Evolutionary conservation across 2,797 vertebrate genomes (phyloP).

Genomic region (Molossus molossus): DNA sequence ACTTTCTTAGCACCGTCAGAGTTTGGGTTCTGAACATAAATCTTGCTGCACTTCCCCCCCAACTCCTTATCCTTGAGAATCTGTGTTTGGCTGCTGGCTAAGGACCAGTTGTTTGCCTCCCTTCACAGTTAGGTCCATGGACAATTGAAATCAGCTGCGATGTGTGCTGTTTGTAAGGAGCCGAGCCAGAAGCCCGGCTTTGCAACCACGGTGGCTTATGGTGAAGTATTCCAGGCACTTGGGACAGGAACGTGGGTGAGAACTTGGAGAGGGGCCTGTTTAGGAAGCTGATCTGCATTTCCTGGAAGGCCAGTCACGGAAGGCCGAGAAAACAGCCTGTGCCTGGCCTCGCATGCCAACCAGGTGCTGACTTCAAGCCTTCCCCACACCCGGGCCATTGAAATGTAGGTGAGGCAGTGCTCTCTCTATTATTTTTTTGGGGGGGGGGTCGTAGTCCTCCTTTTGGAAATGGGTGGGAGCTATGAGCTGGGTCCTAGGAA

Average conservation of each 20-base stretch:
- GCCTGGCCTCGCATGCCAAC: slow-evolving; percentile 24
- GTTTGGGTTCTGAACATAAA: not conserved
- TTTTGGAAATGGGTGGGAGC: not conserved
- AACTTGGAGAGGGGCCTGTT: slow-evolving; percentile 7
- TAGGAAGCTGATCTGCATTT: slow-evolving; percentile 54
- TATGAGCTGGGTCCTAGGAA: not conserved
- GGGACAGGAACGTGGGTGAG: not conserved
- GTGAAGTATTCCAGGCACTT: not conserved
- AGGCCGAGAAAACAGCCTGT: not conserved
- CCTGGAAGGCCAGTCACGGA: not conserved
- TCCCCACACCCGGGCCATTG: not conserved
- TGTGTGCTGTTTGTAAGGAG: slow-evolving; percentile 32
- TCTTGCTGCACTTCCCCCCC: slow-evolving; percentile 3
- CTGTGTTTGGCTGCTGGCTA: not conserved
- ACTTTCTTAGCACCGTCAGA: not conserved
- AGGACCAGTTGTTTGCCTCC: not conserved
- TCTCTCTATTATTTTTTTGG: not conserved
- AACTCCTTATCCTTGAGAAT: not conserved
- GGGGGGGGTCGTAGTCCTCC: not conserved
- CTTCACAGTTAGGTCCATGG: slow-evolving; percentile 38
- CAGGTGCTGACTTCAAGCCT: not conserved
- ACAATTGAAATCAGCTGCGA: slow-evolving; percentile 74
- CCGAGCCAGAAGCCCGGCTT: not conserved
- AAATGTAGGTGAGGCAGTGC: not conserved
- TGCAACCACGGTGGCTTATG: slow-evolving; percentile 22